phyloP scores from a whole-genome alignment of 2,888 invertebrate species.

The Drosophila imparisetae region DNA sequence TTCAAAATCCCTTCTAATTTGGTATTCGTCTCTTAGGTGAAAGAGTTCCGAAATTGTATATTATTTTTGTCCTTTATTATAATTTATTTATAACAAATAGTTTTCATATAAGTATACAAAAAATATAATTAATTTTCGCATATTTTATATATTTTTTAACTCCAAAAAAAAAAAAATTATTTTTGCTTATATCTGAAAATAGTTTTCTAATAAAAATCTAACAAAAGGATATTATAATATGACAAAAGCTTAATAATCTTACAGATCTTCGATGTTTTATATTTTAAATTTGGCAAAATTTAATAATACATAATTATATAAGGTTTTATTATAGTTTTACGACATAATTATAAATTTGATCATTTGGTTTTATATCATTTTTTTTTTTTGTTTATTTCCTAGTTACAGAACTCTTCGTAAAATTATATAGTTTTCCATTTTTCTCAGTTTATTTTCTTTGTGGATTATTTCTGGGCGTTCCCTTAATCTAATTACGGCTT shows the following conservation, averaged over 20 bases:
- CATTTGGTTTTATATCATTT: background rate
- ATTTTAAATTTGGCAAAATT: background rate
- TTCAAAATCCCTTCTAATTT: background rate
- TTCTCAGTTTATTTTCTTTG: background rate
- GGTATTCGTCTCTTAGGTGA: background rate
- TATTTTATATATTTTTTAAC: background rate
- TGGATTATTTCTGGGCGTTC: constrained; percentile 29
- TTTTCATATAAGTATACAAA: background rate
- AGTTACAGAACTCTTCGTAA: too few species aligned
- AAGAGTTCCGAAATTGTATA: background rate
- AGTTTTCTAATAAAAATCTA: background rate
- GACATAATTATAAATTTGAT: background rate
- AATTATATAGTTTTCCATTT: background rate
- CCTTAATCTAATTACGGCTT: background rate
- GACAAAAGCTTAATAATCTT: background rate
- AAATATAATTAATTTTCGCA: background rate
- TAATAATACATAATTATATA: background rate
- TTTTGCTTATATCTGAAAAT: background rate
- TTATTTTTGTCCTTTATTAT: background rate
- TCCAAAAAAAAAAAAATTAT: background rate
- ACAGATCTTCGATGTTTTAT: background rate
- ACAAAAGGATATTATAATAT: background rate
- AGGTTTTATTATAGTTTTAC: background rate
- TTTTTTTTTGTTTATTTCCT: background rate
- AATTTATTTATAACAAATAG: background rate